phyloP scores from a whole-genome alignment of 2,888 invertebrate species.

The Drosophila cyrtoloma region DNA sequence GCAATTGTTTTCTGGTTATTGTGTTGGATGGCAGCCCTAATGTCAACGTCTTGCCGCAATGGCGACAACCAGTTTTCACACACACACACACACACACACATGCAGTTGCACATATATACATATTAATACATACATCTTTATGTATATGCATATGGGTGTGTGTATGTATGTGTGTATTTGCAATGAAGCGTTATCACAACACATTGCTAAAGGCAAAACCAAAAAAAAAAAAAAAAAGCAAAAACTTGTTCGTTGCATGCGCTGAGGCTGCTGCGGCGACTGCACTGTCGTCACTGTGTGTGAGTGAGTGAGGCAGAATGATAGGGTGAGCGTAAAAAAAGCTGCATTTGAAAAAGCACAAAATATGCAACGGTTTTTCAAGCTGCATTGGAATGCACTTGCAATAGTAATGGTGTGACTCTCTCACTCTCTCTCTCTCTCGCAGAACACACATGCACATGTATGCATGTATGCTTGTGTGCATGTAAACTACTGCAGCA shows the following conservation, averaged over 20 bases:
- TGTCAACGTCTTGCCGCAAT: constrained; percentile 55
- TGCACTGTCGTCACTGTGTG: constrained; percentile 14
- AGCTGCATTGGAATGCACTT: constrained; percentile 61
- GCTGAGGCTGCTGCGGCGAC: constrained; percentile 17
- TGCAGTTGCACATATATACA: constrained; percentile 4
- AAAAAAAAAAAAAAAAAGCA: constrained; percentile 20
- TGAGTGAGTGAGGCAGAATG: constrained; percentile 23
- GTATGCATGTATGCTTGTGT: neutral
- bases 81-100: constrained; percentile 1
- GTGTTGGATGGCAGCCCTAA: constrained; percentile 56
- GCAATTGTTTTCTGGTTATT: constrained; percentile 31
- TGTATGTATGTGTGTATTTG: constrained; percentile 27
- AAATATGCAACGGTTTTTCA: constrained; percentile 60
- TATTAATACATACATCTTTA: neutral
- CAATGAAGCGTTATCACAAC: constrained; percentile 53
- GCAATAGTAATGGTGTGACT: constrained; percentile 27
- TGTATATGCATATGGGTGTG: neutral
- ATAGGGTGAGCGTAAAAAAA: constrained; percentile 16
- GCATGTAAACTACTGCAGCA: constrained; percentile 6
- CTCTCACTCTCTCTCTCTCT: constrained; percentile 22
- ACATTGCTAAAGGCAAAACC: constrained; percentile 43
- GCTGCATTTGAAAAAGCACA: constrained; percentile 51
- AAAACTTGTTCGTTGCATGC: constrained; percentile 47
- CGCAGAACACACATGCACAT: neutral
- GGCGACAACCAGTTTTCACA: constrained; percentile 58